Evolutionary conservation across 2,113 vertebrate genomes (phyloP), one percentile per base, ranked within the genome.

Genomic region (Acanthisitta chloris): DNA sequence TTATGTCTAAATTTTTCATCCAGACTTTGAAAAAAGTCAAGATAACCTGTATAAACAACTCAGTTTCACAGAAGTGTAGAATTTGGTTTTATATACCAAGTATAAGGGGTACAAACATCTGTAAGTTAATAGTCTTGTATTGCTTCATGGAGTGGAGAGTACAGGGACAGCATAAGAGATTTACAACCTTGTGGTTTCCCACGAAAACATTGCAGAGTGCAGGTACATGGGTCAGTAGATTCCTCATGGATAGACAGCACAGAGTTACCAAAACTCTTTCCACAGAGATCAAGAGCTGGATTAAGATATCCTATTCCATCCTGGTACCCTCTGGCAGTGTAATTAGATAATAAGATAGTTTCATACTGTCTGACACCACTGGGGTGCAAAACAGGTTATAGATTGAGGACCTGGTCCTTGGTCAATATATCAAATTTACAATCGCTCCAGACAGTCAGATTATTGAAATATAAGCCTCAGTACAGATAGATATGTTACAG

Each of bases 1-100:
- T 95, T 66, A 81, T 46, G 21, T 55, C 79, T 91, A 83, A 57
- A 36, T 29, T 90, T 94, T 96, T 80, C 55, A 92, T 76, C 64
- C 38, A 91, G 83, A 78, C 57, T 81, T 81, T 34, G 3, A 57
- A 64, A 92, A 88, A 89, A 42, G 91, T 55, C 17, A 62, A 55
- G 82, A 90, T 84, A 95, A 90, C 58, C 54, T 72, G 20, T 84
- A 52, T 59, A 92, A 95, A 82, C 55, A 96, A 74, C 49, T 83
- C 17, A 38, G 0, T 55, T 92, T 51, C 58, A 65, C 28, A 64
- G 58, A 93, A 76, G 45, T 38, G 82, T 49, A 89, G 33, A 80
- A 83, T 76, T 78, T 82, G 76, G 59, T 70, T 93, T 82, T 65
- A 81, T 89, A 94, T 86, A 92, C 46, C 38, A 58, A 54, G 51